Evolutionary conservation across 2,113 vertebrate species (phyloP).

Genomic region (Glareola pratincola): DNA sequence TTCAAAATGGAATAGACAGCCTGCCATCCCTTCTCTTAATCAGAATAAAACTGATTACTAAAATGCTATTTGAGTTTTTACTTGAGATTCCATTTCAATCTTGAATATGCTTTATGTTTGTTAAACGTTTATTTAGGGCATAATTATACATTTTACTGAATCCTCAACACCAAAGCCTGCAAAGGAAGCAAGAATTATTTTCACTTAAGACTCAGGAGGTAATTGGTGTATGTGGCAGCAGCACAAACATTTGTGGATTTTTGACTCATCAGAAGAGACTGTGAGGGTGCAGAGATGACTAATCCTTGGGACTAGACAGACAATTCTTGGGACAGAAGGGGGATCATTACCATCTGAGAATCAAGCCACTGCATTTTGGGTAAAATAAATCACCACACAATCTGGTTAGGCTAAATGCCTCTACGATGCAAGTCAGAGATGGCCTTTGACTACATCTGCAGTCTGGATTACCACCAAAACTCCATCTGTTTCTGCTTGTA

Average conservation of each 20-base stretch:
- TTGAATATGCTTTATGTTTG: neutral
- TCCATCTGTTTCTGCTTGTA: neutral
- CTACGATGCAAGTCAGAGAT: neutral
- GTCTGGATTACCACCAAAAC: neutral
- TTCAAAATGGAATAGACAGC: neutral
- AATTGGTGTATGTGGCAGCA: accelerated
- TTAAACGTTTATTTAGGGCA: neutral
- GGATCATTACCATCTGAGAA: neutral
- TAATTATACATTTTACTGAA: neutral
- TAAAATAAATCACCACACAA: neutral
- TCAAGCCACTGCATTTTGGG: neutral
- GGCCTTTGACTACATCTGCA: neutral
- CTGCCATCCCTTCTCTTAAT: neutral
- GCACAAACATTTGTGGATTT: neutral
- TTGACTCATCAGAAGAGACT: neutral
- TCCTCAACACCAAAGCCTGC: neutral
- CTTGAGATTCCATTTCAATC: neutral
- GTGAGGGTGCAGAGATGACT: neutral
- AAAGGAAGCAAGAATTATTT: neutral
- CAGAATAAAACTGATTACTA: neutral
- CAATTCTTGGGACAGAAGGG: neutral
- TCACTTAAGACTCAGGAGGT: neutral
- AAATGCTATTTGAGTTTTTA: neutral
- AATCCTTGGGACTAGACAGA: neutral
- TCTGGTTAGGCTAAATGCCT: neutral